These are phyloP conservation scores for Aphaenogaster rudis DNA, from an alignment of 1,140 invertebrate species.

Conservation along the genomic window DNA sequence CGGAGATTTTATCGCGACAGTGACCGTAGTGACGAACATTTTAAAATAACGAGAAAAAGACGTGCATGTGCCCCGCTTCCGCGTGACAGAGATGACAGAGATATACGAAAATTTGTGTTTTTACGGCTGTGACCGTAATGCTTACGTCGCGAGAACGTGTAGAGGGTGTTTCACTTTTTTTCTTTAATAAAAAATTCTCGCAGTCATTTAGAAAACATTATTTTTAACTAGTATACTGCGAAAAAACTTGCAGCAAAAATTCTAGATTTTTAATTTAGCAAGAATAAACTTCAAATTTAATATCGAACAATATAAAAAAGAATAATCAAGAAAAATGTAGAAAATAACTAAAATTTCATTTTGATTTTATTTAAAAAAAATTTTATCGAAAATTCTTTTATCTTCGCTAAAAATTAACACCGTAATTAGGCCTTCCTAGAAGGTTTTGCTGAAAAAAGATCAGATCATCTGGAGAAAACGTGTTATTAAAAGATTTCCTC, in stretches of 20 bases:
- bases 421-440: not conserved
- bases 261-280: not conserved
- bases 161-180: not conserved
- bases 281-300: not conserved
- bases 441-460: not conserved
- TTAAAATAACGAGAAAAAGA: not conserved
- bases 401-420: not conserved
- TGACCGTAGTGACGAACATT: constrained; percentile 54
- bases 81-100: constrained; percentile 5
- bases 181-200: not conserved
- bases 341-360: not conserved
- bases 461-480: not conserved
- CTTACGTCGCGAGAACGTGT: not conserved
- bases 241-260: not conserved
- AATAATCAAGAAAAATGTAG: not conserved
- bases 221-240: not conserved
- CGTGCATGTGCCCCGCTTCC: not conserved
- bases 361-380: not conserved
- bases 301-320: not conserved
- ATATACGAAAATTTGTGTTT: constrained; percentile 58
- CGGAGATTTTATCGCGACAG: constrained; percentile 54
- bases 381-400: not conserved
- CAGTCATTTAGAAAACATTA: not conserved
- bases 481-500: constrained; percentile 35
- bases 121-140: constrained; percentile 29